phyloP scores from a whole-genome alignment of 1,140 invertebrate species.

The Conus betulinus region DNA sequence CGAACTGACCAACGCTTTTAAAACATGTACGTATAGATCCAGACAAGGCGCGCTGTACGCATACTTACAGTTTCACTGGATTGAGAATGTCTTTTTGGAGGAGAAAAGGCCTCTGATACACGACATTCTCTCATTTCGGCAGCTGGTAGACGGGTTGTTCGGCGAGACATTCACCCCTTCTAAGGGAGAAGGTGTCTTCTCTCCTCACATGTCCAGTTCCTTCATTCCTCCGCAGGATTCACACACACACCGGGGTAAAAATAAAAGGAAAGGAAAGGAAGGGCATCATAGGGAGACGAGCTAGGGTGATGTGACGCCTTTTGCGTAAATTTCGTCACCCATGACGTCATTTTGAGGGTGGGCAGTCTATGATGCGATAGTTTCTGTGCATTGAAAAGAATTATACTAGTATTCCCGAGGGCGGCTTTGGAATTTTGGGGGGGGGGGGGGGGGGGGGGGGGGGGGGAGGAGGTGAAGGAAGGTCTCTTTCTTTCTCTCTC shows the following conservation, averaged over 20 bases:
- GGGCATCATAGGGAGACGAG: not conserved
- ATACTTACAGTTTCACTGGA: not conserved
- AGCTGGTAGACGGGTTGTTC: not conserved
- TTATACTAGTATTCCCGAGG: too few species aligned
- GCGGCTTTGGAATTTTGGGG: too few species aligned
- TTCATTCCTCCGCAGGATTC: not conserved
- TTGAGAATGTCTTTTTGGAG: not conserved
- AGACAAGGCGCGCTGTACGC: not conserved
- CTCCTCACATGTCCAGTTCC: not conserved
- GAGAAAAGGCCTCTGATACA: constrained; percentile 13
- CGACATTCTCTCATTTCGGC: constrained; percentile 20
- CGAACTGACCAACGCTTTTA: too few species aligned
- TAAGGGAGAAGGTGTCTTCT: not conserved
- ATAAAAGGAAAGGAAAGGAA: not conserved
- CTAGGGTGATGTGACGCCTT: not conserved
- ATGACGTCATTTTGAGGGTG: too few species aligned
- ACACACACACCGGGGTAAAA: not conserved
- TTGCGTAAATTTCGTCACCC: too few species aligned
- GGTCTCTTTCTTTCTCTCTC: too few species aligned
- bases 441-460: too few species aligned
- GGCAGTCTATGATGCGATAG: too few species aligned
- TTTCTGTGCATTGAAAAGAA: too few species aligned
- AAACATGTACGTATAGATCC: too few species aligned
- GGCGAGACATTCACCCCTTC: not conserved
- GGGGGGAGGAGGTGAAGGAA: too few species aligned